Conservation (phyloP, 2,888 invertebrate species). For the Phyto melanocephala region DNA sequence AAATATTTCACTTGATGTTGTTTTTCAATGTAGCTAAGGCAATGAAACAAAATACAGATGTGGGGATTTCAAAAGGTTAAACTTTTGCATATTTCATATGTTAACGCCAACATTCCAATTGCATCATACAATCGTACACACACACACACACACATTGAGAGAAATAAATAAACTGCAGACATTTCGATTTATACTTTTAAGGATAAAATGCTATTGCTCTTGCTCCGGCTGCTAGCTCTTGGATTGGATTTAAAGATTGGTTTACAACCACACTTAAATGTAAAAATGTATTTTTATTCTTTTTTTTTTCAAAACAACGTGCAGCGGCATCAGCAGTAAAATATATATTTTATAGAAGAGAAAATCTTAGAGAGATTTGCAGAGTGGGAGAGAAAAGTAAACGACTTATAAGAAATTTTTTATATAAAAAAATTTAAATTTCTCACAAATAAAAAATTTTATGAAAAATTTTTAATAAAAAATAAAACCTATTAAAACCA, state of each 20-base stretch:
- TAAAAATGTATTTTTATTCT: constrained; percentile 1
- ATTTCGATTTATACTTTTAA: constrained; percentile 72
- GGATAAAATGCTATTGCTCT: constrained; percentile 52
- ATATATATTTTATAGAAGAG: constrained; percentile 51
- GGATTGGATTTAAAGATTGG: constrained; percentile 64
- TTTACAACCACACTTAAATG: constrained; percentile 39
- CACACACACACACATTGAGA: not conserved
- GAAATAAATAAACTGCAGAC: constrained; percentile 65
- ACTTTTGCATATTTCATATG: constrained; percentile 74
- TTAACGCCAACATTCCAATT: constrained; percentile 75
- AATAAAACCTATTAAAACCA: too few species aligned
- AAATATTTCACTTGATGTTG: too few species aligned
- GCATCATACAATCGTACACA: constrained; percentile 51
- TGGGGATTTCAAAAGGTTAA: constrained; percentile 58
- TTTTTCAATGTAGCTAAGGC: too few species aligned
- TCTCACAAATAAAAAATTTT: too few species aligned
- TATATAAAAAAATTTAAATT: too few species aligned
- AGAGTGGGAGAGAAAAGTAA: constrained; percentile 1
- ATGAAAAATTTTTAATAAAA: too few species aligned
- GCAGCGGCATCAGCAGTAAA: constrained; percentile 18
- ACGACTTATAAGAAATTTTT: too few species aligned
- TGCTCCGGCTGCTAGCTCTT: constrained; percentile 64
- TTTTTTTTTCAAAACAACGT: constrained; percentile 1
- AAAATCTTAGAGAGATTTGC: not conserved
- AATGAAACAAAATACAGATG: constrained; percentile 17